phyloP scores from a whole-genome alignment of 2,888 invertebrate species.

The Xanthia togata region DNA sequence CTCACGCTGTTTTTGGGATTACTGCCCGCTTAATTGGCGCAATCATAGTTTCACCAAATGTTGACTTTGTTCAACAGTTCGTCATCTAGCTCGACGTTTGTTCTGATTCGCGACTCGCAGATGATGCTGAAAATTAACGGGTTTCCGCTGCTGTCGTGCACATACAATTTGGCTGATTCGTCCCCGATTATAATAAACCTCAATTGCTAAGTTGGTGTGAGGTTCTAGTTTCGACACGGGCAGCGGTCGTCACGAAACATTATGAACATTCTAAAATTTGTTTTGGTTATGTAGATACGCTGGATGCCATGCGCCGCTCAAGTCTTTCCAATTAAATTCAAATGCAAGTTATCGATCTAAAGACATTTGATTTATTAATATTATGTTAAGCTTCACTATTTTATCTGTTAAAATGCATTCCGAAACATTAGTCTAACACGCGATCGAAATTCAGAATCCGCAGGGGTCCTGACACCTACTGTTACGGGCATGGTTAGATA shows the following conservation, averaged over 20 bases:
- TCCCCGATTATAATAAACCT: constrained; percentile 81
- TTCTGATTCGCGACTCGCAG: constrained; percentile 67
- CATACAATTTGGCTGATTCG: constrained; percentile 82
- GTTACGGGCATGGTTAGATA: constrained; percentile 55
- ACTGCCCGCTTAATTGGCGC: constrained; percentile 66
- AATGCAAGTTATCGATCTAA: constrained; percentile 40
- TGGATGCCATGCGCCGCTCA: constrained; percentile 43
- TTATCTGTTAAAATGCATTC: constrained; percentile 56
- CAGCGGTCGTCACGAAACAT: constrained; percentile 80
- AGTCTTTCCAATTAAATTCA: constrained; percentile 43
- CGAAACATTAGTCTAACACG: constrained; percentile 56
- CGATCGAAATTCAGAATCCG: constrained; percentile 58
- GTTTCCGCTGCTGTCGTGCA: constrained; percentile 81
- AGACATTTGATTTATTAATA: constrained; percentile 57
- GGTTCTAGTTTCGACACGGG: constrained; percentile 77
- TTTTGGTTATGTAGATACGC: constrained; percentile 69
- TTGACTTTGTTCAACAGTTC: constrained; percentile 44
- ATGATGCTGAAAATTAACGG: constrained; percentile 79
- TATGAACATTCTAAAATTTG: constrained; percentile 73
- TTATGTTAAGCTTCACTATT: constrained; percentile 60
- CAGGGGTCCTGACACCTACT: constrained; percentile 68
- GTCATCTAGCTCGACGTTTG: constrained; percentile 61
- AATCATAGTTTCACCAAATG: constrained; percentile 60
- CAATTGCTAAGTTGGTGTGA: constrained; percentile 79
- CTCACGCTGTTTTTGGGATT: constrained; percentile 73